These are phyloP conservation scores for Ammodramus savannarum DNA, from an alignment of 2,113 vertebrate genomes.

Conservation along the genomic window DNA sequence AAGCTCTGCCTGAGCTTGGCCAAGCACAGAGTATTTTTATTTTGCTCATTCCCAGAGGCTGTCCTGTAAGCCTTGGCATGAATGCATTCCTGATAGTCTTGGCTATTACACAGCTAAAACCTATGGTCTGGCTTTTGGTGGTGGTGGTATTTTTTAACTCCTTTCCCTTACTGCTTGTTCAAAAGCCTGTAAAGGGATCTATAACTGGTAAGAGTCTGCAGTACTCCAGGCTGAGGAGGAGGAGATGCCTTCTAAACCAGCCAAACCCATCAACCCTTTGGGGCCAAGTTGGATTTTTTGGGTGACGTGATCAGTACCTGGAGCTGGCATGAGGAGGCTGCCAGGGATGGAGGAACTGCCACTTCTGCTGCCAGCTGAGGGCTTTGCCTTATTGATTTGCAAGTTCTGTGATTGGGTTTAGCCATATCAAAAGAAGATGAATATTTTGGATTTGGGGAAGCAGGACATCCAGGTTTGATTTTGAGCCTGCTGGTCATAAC, in stretches of 20 bases:
- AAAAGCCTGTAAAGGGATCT: neutral
- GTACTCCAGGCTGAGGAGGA: neutral
- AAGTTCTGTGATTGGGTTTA: neutral
- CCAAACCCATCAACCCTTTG: neutral
- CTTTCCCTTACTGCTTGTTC: neutral
- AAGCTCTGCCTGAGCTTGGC: neutral
- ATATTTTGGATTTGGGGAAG: neutral
- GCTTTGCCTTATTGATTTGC: neutral
- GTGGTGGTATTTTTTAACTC: neutral
- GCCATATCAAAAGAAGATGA: neutral
- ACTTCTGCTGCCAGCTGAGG: neutral
- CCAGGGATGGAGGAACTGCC: neutral
- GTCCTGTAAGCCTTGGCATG: neutral
- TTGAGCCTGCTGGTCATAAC: neutral
- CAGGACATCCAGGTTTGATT: neutral
- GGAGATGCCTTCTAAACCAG: neutral
- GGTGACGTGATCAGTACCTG: neutral
- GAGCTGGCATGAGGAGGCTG: neutral
- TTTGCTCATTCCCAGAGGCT: rapidly evolving
- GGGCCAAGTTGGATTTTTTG: neutral
- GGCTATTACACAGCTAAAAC: neutral
- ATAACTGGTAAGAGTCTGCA: neutral
- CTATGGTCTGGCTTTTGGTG: neutral
- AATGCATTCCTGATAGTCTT: neutral
- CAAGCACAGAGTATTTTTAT: neutral